Conservation (phyloP, 2,888 invertebrate species). For the Drosophila macrospina region DNA sequence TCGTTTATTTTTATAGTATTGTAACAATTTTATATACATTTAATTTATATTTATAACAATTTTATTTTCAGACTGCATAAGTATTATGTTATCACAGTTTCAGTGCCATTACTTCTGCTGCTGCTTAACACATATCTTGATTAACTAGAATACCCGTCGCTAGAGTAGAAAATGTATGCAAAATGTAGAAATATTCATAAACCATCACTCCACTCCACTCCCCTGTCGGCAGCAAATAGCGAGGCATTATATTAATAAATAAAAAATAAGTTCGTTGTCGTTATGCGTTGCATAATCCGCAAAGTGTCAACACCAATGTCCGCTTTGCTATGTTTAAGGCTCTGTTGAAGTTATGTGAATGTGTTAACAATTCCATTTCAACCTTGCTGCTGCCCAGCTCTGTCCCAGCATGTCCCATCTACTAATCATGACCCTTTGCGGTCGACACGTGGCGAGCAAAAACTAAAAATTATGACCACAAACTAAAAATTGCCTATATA, state of each 20-base stretch:
- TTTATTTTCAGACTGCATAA: no score
- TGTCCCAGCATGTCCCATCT: constrained; percentile 57
- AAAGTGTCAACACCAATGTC: constrained; percentile 22
- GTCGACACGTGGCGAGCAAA: constrained; percentile 70
- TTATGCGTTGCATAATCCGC: constrained; percentile 47
- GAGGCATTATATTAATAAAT: constrained; percentile 50
- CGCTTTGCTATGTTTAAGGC: constrained; percentile 29
- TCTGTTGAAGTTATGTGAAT: constrained; percentile 26
- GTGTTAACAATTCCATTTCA: constrained; percentile 12
- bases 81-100: no score
- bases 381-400: background rate
- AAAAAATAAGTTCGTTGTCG: constrained; percentile 47
- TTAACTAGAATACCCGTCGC: background rate
- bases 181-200: background rate
- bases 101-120: background rate
- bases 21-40: no score
- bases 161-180: background rate
- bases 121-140: background rate
- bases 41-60: no score
- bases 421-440: constrained; percentile 81
- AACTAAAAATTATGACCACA: constrained; percentile 61
- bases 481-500: constrained; percentile 23
- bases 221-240: background rate
- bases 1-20: no score
- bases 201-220: background rate